Conservation (phyloP, 2,113 vertebrate species). For the Mugil cephalus region DNA sequence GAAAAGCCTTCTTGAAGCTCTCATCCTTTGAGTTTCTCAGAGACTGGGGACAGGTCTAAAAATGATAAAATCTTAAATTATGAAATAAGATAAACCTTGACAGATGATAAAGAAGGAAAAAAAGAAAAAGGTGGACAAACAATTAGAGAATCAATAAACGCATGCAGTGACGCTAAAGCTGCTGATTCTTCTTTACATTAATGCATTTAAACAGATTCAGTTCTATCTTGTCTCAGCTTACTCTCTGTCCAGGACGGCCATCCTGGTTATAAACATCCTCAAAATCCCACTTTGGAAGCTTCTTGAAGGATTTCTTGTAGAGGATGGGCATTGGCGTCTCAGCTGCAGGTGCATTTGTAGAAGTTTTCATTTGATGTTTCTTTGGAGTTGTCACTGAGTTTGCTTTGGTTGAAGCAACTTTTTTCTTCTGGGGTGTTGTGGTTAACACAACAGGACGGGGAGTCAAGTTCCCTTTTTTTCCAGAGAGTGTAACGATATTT, state of each 20-base stretch:
- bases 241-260: conserved; percentile 46
- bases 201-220: too few species aligned
- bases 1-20: conserved; percentile 81
- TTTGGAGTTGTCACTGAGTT: background rate
- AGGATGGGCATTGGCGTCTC: conserved; percentile 66
- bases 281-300: conserved; percentile 77
- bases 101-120: background rate
- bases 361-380: too few species aligned
- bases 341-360: background rate
- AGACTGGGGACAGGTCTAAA: conserved; percentile 84
- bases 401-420: rapidly evolving
- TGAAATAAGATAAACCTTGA: background rate
- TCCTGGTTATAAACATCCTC: conserved; percentile 74
- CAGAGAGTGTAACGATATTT: background rate
- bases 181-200: too few species aligned
- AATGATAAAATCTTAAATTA: background rate
- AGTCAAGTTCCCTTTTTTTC: background rate
- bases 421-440: too few species aligned
- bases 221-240: conserved; percentile 26
- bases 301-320: conserved; percentile 28
- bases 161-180: too few species aligned
- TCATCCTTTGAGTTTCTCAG: conserved; percentile 79
- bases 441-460: too few species aligned
- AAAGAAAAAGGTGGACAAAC: background rate
- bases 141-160: too few species aligned